These are phyloP conservation scores for Rhynchomys soricoides DNA, from an alignment of 2,113 vertebrate species.

Conservation along the genomic window DNA sequence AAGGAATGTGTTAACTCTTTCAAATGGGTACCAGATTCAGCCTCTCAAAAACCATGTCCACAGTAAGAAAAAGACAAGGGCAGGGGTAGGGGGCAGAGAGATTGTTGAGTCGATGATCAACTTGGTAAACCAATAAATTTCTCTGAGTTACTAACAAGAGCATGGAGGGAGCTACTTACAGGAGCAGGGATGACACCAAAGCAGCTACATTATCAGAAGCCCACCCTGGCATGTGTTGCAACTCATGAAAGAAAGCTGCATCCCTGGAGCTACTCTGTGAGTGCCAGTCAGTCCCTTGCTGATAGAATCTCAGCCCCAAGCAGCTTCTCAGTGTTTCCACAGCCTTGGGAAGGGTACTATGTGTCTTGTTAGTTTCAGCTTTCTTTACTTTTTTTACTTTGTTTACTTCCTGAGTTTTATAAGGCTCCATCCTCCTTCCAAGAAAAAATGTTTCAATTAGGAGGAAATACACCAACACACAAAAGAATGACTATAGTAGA, in stretches of 20 bases:
- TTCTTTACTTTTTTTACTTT: too few species aligned
- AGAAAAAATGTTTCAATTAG: neutral
- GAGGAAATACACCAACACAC: neutral
- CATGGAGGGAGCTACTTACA: neutral
- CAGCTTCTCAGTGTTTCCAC: neutral
- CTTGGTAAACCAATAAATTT: neutral
- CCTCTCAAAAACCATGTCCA: neutral
- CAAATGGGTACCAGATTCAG: neutral
- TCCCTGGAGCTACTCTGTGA: neutral
- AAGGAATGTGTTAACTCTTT: conserved; percentile 69
- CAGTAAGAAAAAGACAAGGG: neutral
- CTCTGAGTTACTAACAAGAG: neutral
- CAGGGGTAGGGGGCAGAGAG: neutral
- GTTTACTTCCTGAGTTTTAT: neutral
- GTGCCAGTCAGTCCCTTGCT: neutral
- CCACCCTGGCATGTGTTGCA: neutral
- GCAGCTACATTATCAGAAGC: neutral
- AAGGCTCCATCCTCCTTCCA: neutral
- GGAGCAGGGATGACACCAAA: neutral
- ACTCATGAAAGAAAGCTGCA: neutral
- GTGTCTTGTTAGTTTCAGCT: neutral
- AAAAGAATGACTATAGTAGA: neutral
- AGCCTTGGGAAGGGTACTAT: neutral
- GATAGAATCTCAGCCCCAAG: neutral
- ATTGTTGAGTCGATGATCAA: neutral